phyloP scores from a whole-genome alignment of 2,888 invertebrate species.

The Catonia carolina region DNA sequence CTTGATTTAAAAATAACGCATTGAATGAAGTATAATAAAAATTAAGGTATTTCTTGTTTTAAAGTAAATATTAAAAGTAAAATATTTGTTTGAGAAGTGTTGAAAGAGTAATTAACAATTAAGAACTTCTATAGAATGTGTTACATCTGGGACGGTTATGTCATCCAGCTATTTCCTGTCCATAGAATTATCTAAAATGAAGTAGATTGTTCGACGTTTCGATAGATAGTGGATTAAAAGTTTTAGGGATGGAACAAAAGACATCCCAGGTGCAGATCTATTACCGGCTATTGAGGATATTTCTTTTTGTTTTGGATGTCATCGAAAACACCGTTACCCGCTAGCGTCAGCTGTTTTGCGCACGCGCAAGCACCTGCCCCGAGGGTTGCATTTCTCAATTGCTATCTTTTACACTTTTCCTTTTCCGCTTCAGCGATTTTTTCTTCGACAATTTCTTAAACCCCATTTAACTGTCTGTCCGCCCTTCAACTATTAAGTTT shows the following conservation, averaged over 20 bases:
- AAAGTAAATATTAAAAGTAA: no score
- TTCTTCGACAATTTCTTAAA: no score
- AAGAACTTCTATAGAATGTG: no score
- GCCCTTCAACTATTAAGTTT: no score
- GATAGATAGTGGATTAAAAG: background rate
- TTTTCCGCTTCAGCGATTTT: slow-evolving; percentile 2
- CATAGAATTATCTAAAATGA: slow-evolving; percentile 1
- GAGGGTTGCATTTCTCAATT: background rate
- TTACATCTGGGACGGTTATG: background rate
- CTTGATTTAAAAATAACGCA: no score
- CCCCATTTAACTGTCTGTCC: no score
- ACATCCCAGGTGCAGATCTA: slow-evolving; percentile 8
- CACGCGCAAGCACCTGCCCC: slow-evolving; percentile 1
- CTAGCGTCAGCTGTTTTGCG: slow-evolving; percentile 10
- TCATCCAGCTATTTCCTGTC: background rate
- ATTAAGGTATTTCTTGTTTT: no score
- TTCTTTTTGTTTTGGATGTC: slow-evolving; percentile 6
- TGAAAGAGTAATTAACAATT: no score
- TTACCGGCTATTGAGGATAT: slow-evolving; percentile 6
- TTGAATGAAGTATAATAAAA: no score
- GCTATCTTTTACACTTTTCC: background rate
- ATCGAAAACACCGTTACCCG: slow-evolving; percentile 6
- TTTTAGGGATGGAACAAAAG: background rate
- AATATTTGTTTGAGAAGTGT: no score
- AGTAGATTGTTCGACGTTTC: background rate